These are phyloP conservation scores for Phalloptychus januarius DNA, from an alignment of 2,797 vertebrate species.

Conservation along the genomic window DNA sequence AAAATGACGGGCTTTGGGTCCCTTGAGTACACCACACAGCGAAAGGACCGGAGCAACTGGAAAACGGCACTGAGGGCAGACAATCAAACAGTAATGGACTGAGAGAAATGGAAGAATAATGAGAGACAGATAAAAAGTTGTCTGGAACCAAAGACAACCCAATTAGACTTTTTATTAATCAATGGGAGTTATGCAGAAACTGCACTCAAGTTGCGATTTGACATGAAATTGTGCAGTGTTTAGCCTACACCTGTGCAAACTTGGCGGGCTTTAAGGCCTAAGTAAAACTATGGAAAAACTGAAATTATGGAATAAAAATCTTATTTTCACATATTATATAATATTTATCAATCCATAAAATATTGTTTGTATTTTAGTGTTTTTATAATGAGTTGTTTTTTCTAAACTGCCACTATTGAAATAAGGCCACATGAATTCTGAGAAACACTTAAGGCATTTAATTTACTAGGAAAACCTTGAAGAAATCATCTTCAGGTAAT, in stretches of 20 bases:
- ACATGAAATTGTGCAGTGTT: conserved; percentile 10
- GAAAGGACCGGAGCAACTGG: conserved; percentile 48
- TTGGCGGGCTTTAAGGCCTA: neutral
- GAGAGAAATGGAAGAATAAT: conserved; percentile 54
- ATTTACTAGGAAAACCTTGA: neutral
- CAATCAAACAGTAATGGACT: conserved; percentile 50
- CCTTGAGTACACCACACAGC: conserved; percentile 47
- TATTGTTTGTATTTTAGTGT: neutral
- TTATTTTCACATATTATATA: neutral
- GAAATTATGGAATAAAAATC: neutral
- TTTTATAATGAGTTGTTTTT: neutral
- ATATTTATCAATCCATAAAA: neutral
- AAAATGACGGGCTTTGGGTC: conserved; percentile 62
- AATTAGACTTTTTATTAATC: conserved; percentile 18
- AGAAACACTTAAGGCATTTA: neutral
- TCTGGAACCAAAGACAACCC: conserved; percentile 32
- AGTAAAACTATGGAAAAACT: neutral
- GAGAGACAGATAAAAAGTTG: conserved; percentile 52
- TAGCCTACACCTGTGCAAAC: neutral
- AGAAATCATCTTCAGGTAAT: conserved; percentile 1
- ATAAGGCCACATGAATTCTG: neutral
- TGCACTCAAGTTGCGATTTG: neutral
- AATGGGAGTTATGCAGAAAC: conserved; percentile 4
- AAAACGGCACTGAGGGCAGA: conserved; percentile 36
- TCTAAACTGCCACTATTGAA: neutral